Base-by-base conservation (phyloP, 2,113 vertebrate genomes). In the Recurvirostra avosetta region DNA sequence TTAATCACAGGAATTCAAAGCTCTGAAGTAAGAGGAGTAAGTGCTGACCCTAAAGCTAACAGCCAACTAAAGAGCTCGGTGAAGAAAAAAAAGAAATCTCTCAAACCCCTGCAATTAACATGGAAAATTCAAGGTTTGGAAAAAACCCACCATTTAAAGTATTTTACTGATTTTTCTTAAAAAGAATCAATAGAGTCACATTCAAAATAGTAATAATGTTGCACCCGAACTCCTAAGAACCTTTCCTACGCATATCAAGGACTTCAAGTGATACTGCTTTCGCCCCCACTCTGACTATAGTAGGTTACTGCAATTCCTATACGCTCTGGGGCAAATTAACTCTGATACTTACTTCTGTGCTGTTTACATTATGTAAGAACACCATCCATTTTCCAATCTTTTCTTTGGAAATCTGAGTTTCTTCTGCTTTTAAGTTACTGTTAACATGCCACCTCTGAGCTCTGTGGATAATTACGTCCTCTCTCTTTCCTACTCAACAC, bases 241-340 rank as follows among this genome's bases (percentile, higher is more conserved):
- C 27, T 72, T 47, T 86, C 49, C 43, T 49, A 61, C 34, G 53
- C 8, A 13, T 26, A 72, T 4, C 3, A 72, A 76, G 13, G 26
- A 55, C 8, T 77, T 49, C 6, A 83, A 61, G 13, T 4, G 21
- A 26, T 12, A 40, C 0, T 58, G 45, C 14, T 52, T 75, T 82
- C 0, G 1, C 20, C 25, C 9, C 3, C 2, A 25, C 17, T 16
- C 23, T 2, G 0, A 52, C 20, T 78, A 17, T 18, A 81, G 49
- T 3, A 25, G 16, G 5, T n/a, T 66, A 38, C 0, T 53, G 29
- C 36, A 93, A 88, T 43, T 93, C 25, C 40, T 53, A 2, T 9
- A 36, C 2, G 5, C 22, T 63, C 29, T 41, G 15, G 15, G 7
- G 30, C 18, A 90, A 92, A 72, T 66, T 32, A 81, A 41, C 25